Conservation (phyloP, 2,888 invertebrate genomes). For the Chrysolina oricalcia region DNA sequence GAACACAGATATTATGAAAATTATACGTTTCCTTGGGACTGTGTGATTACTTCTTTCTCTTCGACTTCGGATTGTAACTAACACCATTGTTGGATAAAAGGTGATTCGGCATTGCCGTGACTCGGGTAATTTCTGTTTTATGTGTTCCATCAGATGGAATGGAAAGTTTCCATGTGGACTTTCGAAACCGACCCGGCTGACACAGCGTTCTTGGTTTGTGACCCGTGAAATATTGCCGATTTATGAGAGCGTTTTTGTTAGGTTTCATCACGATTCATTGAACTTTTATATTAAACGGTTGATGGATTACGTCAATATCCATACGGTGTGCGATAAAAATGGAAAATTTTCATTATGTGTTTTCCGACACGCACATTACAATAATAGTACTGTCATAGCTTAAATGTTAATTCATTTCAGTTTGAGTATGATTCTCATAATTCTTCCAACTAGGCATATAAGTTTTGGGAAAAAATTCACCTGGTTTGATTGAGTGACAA, state of each 20-base stretch:
- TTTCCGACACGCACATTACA: no score
- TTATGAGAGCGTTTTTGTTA: conserved; percentile 8
- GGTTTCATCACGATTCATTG: conserved; percentile 17
- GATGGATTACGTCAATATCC: conserved; percentile 5
- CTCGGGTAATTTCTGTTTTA: conserved; percentile 7
- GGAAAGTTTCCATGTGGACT: conserved; percentile 23
- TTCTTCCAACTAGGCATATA: no score
- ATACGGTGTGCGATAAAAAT: neutral
- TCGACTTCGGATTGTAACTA: conserved; percentile 21
- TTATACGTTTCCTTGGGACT: conserved; percentile 38
- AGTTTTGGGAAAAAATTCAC: no score
- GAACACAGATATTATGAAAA: conserved; percentile 37
- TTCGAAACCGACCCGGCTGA: conserved; percentile 8
- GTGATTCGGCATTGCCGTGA: conserved; percentile 2
- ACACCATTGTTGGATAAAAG: conserved; percentile 35
- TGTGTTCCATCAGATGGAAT: conserved; percentile 17
- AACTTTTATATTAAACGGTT: conserved; percentile 5
- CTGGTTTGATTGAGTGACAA: no score
- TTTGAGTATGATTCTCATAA: no score
- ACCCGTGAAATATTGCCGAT: conserved; percentile 17
- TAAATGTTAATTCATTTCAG: no score
- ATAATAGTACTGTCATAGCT: no score
- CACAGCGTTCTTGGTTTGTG: conserved; percentile 13
- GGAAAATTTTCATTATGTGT: no score
- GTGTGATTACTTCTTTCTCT: conserved; percentile 29